Evolutionary conservation across 1,140 invertebrate genomes (phyloP).

Genomic region (Vanessa tameamea): DNA sequence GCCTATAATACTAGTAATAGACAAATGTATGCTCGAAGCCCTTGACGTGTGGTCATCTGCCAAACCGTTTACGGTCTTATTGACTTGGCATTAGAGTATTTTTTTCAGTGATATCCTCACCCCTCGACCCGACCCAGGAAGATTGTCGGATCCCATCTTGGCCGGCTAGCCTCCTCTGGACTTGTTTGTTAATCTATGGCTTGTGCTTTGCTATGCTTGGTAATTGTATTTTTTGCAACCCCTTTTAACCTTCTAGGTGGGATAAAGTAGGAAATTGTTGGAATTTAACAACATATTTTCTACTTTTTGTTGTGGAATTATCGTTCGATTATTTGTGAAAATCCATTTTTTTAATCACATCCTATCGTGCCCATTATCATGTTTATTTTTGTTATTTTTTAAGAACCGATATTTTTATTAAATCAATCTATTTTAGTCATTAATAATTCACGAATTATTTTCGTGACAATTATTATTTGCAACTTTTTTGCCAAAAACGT

Average conservation of each 20-base stretch:
- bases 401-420: background rate
- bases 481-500: background rate
- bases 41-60: slow-evolving; percentile 38
- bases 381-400: background rate
- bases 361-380: background rate
- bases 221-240: slow-evolving; percentile 36
- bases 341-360: background rate
- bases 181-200: slow-evolving; percentile 62
- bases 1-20: slow-evolving; percentile 19
- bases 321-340: background rate
- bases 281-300: background rate
- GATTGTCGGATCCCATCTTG: slow-evolving; percentile 65
- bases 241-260: slow-evolving; percentile 42
- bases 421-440: background rate
- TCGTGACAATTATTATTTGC: background rate
- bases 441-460: background rate
- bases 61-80: slow-evolving; percentile 70
- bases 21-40: slow-evolving; percentile 21
- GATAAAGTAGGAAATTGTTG: slow-evolving; percentile 6
- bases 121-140: slow-evolving; percentile 73
- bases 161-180: slow-evolving; percentile 77
- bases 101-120: slow-evolving; percentile 80
- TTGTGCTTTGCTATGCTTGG: slow-evolving; percentile 70
- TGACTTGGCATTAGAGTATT: slow-evolving; percentile 80
- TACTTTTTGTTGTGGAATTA: background rate